phyloP scores from a whole-genome alignment of 1,140 invertebrate species.

The Drosophila micromelanica region DNA sequence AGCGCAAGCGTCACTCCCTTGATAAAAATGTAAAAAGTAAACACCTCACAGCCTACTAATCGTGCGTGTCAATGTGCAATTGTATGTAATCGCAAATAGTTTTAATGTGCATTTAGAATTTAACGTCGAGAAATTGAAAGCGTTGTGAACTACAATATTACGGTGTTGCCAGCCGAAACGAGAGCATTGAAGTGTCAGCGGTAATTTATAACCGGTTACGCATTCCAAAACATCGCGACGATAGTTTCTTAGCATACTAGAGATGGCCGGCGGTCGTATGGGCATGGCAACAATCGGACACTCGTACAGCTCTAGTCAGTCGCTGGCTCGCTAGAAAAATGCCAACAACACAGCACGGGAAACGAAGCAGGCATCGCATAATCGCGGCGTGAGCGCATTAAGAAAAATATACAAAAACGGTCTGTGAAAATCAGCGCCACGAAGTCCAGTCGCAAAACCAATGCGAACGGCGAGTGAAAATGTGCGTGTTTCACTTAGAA shows the following conservation, averaged over 20 bases:
- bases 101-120: constrained; percentile 7
- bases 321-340: constrained; percentile 53
- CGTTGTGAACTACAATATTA: constrained; percentile 24
- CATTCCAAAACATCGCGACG: constrained; percentile 51
- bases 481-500: constrained; percentile 41
- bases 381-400: constrained; percentile 41
- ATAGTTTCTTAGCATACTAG: constrained; percentile 50
- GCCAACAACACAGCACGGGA: constrained; percentile 56
- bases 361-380: constrained; percentile 40
- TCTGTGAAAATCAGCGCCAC: constrained; percentile 40
- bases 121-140: constrained; percentile 5
- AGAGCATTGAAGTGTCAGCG: constrained; percentile 27
- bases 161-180: constrained; percentile 34
- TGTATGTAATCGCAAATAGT: constrained; percentile 30
- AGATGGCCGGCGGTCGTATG: constrained; percentile 18
- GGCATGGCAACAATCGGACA: constrained; percentile 38
- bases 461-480: constrained; percentile 27
- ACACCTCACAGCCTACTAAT: constrained; percentile 23
- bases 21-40: constrained; percentile 47
- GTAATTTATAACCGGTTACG: constrained; percentile 53
- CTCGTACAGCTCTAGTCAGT: constrained; percentile 31
- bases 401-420: constrained; percentile 40
- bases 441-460: constrained; percentile 21
- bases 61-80: constrained; percentile 46
- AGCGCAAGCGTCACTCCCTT: constrained; percentile 52